Conservation (phyloP, 2,113 vertebrate genomes). For the Pituophis catenifer region DNA sequence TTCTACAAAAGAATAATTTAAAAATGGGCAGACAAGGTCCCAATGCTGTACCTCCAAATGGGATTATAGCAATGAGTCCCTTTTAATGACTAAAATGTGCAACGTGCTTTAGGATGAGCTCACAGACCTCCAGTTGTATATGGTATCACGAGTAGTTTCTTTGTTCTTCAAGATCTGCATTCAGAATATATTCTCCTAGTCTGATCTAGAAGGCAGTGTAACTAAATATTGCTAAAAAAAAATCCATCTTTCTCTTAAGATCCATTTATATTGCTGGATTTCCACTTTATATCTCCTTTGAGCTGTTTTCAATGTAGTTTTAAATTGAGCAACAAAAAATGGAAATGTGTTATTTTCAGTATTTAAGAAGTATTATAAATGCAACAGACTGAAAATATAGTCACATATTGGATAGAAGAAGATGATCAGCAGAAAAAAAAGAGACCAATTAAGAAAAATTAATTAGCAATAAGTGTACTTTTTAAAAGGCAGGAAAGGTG, state of each 20-base stretch:
- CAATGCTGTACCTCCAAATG: background rate
- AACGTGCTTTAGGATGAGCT: background rate
- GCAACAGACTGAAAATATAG: background rate
- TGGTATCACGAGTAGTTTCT: background rate
- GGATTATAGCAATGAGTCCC: background rate
- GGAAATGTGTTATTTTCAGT: slow-evolving; percentile 28
- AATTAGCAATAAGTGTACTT: slow-evolving; percentile 31
- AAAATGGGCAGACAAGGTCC: background rate
- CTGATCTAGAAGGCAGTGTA: background rate
- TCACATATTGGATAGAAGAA: background rate
- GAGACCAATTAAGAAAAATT: slow-evolving; percentile 30
- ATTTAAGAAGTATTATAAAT: slow-evolving; percentile 22
- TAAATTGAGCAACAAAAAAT: slow-evolving; percentile 17
- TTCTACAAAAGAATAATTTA: background rate
- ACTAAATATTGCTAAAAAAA: background rate
- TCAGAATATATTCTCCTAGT: background rate
- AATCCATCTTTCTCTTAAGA: background rate
- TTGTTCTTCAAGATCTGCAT: background rate
- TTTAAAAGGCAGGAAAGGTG: slow-evolving; percentile 24
- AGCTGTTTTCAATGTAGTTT: background rate
- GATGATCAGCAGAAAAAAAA: background rate
- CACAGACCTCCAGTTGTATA: background rate
- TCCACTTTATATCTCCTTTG: background rate
- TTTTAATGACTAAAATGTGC: background rate
- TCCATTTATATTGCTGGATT: background rate